A percentile compares a stretch with the other conserved stretches of the same genome.
Evolutionary conservation across 2,797 vertebrate species (phyloP).

Genomic region (Sebastiscus albofasciatus): DNA sequence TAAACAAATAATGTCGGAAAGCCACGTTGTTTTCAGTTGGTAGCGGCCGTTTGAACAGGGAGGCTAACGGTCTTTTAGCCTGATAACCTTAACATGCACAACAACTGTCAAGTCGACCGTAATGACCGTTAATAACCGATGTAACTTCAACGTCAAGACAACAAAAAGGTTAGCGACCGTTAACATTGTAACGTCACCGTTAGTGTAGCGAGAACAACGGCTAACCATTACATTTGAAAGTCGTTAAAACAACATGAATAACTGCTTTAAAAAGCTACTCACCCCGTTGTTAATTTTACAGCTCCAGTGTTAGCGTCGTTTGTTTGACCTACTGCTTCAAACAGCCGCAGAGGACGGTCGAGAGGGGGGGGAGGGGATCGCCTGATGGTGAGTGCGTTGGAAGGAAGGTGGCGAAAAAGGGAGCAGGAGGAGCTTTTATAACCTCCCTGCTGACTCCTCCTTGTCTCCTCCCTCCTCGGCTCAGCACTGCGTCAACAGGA

Average conservation of each 20-base stretch:
- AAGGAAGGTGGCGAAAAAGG: conserved; percentile 71
- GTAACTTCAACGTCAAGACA: not conserved
- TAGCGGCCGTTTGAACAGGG: no score
- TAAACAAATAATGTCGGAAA: not conserved
- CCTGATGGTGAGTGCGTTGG: conserved; percentile 64
- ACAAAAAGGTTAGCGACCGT: not conserved
- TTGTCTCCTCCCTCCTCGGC: conserved; percentile 25
- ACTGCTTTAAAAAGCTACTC: conserved; percentile 5
- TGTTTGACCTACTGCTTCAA: conserved; percentile 78
- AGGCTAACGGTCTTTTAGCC: no score
- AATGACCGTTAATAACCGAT: no score
- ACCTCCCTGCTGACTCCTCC: conserved; percentile 67
- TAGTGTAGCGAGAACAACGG: not conserved
- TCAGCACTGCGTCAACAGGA: conserved; percentile 26
- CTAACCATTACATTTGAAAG: not conserved
- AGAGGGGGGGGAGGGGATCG: conserved; percentile 29
- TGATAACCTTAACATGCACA: not conserved
- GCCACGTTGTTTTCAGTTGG: no score
- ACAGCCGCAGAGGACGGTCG: conserved; percentile 77
- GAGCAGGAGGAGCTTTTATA: conserved; percentile 72
- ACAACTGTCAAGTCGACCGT: not conserved
- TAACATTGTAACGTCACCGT: not conserved
- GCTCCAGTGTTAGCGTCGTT: conserved; percentile 86
- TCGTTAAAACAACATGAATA: not conserved
- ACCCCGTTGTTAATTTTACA: conserved; percentile 84